Conservation (phyloP, 2,113 vertebrate genomes). For the Scytalopus superciliaris region DNA sequence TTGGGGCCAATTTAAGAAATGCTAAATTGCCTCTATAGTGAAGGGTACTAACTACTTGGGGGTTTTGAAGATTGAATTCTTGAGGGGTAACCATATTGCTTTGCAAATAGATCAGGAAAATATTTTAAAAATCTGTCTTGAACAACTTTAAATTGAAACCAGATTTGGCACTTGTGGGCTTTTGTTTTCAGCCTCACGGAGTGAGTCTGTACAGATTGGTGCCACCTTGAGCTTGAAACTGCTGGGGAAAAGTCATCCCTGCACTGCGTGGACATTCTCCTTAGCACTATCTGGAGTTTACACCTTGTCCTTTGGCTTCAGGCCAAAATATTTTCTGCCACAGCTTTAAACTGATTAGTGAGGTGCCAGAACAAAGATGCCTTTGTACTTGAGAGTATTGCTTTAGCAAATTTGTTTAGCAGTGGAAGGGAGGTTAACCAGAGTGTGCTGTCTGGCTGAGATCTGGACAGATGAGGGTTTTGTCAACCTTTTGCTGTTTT, state of each 20-base stretch:
- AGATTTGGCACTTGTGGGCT: not conserved
- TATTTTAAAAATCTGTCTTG: not conserved
- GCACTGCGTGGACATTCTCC: not conserved
- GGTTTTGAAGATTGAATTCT: not conserved
- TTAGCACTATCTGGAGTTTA: constrained; percentile 58
- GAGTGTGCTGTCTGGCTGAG: constrained; percentile 31
- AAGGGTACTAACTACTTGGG: not conserved
- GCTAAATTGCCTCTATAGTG: not conserved
- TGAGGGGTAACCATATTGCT: not conserved
- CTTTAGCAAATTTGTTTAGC: constrained; percentile 63
- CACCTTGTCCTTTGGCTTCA: constrained; percentile 68
- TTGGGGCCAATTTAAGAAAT: not conserved
- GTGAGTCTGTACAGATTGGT: not conserved
- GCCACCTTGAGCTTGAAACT: not conserved
- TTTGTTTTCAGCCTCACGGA: not conserved
- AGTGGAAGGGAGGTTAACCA: constrained; percentile 50
- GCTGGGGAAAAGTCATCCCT: not conserved
- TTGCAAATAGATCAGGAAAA: not conserved
- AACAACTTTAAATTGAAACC: not conserved
- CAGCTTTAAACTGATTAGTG: constrained; percentile 79
- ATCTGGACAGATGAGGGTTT: constrained; percentile 30
- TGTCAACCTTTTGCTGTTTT: not conserved
- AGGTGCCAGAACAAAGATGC: constrained; percentile 74
- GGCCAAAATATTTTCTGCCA: constrained; percentile 67
- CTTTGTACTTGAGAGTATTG: constrained; percentile 64